Evolutionary conservation across 2,113 vertebrate genomes (phyloP).

Genomic region (Perca fluviatilis): DNA sequence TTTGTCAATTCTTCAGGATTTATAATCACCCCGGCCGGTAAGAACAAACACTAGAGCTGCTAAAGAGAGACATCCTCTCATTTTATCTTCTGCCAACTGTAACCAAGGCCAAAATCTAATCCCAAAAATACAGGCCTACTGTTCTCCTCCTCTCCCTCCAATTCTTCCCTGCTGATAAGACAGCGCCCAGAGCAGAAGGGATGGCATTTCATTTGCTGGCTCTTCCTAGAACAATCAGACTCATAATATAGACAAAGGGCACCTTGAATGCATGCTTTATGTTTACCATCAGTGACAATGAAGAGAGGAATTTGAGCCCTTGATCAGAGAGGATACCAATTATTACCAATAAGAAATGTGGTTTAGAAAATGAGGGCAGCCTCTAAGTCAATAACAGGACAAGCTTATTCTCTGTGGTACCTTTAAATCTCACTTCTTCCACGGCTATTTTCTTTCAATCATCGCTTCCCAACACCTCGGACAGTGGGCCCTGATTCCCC

Average conservation of each 20-base stretch:
- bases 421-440: constrained; percentile 50
- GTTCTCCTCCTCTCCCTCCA: constrained; percentile 23
- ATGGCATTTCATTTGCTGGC: constrained; percentile 16
- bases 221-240: constrained; percentile 8
- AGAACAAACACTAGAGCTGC: constrained; percentile 30
- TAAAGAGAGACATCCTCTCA: constrained; percentile 38
- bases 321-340: constrained; percentile 9
- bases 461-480: constrained; percentile 44
- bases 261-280: constrained; percentile 31
- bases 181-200: constrained; percentile 28
- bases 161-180: constrained; percentile 29
- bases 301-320: constrained; percentile 22
- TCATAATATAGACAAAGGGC: constrained; percentile 36
- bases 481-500: constrained; percentile 39
- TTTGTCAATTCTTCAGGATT: constrained; percentile 3
- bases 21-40: neutral
- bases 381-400: constrained; percentile 23
- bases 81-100: constrained; percentile 52
- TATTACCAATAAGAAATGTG: constrained; percentile 35
- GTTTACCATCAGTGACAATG: constrained; percentile 39
- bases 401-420: constrained; percentile 32
- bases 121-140: constrained; percentile 49
- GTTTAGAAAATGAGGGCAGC: constrained; percentile 37
- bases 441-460: constrained; percentile 54
- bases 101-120: constrained; percentile 51